Percentiles rank a stretch among this genome's conserved stretches.
These are phyloP conservation scores for Neogobius melanostomus DNA, from an alignment of 2,113 vertebrate genomes.

Conservation along the genomic window DNA sequence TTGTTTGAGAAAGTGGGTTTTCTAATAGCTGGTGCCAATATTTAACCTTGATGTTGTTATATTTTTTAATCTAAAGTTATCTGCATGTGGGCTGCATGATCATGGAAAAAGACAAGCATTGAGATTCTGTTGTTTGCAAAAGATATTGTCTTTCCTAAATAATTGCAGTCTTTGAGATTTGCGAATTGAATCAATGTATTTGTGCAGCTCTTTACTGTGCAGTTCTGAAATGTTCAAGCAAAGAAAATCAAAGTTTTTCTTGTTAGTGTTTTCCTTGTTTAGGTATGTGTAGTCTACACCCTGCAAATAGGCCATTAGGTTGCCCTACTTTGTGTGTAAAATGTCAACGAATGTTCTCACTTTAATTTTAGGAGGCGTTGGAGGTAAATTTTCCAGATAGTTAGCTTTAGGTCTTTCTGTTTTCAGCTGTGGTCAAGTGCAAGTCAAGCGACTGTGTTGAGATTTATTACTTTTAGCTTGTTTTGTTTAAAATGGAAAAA, in stretches of 20 bases:
- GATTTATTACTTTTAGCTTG: not conserved
- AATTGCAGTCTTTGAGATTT: no score
- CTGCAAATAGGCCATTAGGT: not conserved
- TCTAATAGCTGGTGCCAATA: not conserved
- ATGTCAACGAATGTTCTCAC: not conserved
- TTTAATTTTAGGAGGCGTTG: not conserved
- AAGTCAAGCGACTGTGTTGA: not conserved
- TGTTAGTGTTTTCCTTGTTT: no score
- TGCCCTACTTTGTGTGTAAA: slow-evolving; percentile 3
- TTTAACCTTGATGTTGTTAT: not conserved
- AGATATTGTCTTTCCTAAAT: no score
- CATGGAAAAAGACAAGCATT: no score
- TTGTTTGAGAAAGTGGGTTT: not conserved
- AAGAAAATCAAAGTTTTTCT: no score
- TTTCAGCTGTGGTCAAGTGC: slow-evolving; percentile 1
- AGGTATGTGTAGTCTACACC: not conserved
- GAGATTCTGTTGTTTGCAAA: no score
- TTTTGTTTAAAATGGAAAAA: slow-evolving; percentile 1
- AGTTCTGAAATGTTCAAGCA: no score
- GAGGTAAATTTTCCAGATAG: not conserved
- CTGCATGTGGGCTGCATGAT: no score
- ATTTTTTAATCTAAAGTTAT: no score
- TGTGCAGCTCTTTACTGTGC: no score
- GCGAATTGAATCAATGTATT: no score
- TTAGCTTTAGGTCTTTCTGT: not conserved